These are phyloP conservation scores for Ptilodon capucinus DNA, from an alignment of 2,888 invertebrate genomes.

Conservation along the genomic window DNA sequence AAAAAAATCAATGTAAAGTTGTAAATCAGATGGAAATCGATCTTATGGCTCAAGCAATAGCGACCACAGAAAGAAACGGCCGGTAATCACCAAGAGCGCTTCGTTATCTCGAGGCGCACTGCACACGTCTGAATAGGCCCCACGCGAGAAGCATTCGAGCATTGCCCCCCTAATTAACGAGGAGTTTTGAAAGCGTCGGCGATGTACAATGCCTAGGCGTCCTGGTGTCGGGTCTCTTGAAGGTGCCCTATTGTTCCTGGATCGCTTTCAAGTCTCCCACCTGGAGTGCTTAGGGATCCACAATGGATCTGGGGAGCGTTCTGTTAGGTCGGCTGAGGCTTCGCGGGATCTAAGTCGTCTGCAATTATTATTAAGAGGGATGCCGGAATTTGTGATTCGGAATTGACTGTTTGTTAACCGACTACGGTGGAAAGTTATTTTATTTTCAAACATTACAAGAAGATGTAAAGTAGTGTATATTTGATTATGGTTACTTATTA, in stretches of 20 bases:
- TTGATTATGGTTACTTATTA: no score
- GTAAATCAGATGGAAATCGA: neutral
- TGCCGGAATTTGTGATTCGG: slow-evolving; percentile 6
- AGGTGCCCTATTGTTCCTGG: slow-evolving; percentile 60
- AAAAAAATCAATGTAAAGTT: no score
- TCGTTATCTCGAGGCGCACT: slow-evolving; percentile 71
- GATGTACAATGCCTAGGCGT: slow-evolving; percentile 57
- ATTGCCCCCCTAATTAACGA: slow-evolving; percentile 76
- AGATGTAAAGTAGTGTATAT: no score
- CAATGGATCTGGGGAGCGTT: slow-evolving; percentile 29
- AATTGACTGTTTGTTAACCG: neutral
- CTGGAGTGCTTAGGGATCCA: slow-evolving; percentile 40
- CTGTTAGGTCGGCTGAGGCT: slow-evolving; percentile 6
- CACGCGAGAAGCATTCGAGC: slow-evolving; percentile 63
- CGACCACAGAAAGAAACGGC: slow-evolving; percentile 46
- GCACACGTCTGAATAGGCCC: slow-evolving; percentile 67
- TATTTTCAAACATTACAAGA: no score
- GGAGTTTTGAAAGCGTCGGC: slow-evolving; percentile 65
- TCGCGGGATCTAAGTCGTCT: slow-evolving; percentile 14
- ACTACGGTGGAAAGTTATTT: neutral
- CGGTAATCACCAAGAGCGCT: slow-evolving; percentile 71
- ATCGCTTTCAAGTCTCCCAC: slow-evolving; percentile 54
- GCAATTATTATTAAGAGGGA: slow-evolving; percentile 36
- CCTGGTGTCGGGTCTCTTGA: slow-evolving; percentile 48
- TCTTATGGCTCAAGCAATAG: neutral